Conservation (phyloP, 2,888 invertebrate species). For the Geophilus truncorum region DNA sequence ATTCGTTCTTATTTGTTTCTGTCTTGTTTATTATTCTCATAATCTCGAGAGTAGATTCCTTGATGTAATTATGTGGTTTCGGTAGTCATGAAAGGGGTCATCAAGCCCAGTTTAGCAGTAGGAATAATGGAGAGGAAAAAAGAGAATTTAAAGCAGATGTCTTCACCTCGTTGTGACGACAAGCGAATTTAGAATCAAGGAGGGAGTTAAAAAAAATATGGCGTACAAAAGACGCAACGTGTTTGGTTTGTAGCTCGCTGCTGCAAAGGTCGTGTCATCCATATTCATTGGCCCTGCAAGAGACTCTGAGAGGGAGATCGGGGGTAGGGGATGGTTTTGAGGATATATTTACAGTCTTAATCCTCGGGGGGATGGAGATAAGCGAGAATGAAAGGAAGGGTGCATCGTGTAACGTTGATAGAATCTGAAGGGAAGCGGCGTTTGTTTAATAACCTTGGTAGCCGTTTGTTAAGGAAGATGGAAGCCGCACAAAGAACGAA, state of each 20-base stretch:
- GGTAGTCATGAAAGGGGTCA: constrained; percentile 1
- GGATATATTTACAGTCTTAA: constrained; percentile 20
- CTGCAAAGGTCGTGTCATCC: not conserved
- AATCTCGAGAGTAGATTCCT: constrained; percentile 9
- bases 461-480: not conserved
- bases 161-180: not conserved
- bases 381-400: not conserved
- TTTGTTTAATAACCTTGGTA: not conserved
- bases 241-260: not conserved
- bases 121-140: not conserved
- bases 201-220: not conserved
- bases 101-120: constrained; percentile 1
- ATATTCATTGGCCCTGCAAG: not conserved
- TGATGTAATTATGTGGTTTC: constrained; percentile 12
- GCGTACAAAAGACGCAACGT: not conserved
- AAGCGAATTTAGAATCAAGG: not conserved
- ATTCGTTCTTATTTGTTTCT: constrained; percentile 3
- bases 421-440: not conserved
- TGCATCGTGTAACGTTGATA: not conserved
- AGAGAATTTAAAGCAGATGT: not conserved
- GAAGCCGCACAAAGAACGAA: not conserved
- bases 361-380: constrained; percentile 5
- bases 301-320: not conserved
- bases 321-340: not conserved
- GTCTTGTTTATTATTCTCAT: constrained; percentile 20